Conservation (phyloP, 2,888 invertebrate genomes). For the Rapana venosa region DNA sequence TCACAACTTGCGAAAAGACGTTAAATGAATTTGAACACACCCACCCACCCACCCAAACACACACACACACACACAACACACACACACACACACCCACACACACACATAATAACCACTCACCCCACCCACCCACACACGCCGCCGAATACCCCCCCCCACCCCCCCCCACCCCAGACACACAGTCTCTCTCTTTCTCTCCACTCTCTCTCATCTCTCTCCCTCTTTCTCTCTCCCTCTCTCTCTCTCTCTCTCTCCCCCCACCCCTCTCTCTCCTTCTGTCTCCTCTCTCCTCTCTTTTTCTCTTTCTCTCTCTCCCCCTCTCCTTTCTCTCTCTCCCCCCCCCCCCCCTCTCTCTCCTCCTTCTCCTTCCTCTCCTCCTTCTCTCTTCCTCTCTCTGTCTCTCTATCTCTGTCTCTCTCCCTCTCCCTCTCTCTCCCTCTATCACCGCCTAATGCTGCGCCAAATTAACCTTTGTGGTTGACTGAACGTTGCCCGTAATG, state of each 20-base stretch:
- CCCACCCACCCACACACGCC: no score
- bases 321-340: neutral
- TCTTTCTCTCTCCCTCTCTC: neutral
- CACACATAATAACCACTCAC: neutral
- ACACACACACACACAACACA: neutral
- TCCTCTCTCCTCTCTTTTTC: neutral
- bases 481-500: neutral
- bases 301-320: neutral
- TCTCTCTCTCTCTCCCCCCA: neutral
- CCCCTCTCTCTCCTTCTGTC: neutral
- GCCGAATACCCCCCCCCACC: neutral
- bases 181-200: neutral
- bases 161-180: neutral
- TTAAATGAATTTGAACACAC: neutral
- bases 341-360: neutral
- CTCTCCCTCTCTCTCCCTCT: neutral
- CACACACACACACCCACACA: neutral
- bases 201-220: neutral
- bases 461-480: neutral
- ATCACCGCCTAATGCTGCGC: neutral
- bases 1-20: no score
- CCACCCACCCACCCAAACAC: slow-evolving; percentile 25
- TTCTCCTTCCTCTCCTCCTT: neutral
- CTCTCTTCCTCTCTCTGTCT: neutral
- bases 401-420: neutral